Evolutionary conservation across 2,888 invertebrate species (phyloP), one percentile per base, ranked within the genome.

Genomic region (Stenolophus ochropezus): DNA sequence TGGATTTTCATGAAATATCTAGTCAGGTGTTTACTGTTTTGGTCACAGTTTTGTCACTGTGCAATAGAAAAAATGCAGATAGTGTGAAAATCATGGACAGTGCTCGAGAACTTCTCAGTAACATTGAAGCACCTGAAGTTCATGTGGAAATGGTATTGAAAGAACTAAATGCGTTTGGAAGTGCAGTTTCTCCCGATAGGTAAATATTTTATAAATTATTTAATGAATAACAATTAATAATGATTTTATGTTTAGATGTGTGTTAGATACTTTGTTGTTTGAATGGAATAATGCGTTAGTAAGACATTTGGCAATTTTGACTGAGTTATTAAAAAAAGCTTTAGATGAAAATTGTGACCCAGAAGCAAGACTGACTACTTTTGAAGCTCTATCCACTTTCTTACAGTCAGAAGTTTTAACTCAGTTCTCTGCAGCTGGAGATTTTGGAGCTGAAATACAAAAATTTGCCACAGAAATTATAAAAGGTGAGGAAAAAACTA

Each of bases 311-410:
- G n/a, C 49, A 8, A 3, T 74, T 27, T 25, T 81, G 6, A 27
- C n/a, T 27, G 61, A 93, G 0, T 92, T 96, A 75, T 89, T 96
- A 16, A 90, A 90, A 51, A 91, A 91, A 75, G 92, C 93, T 84
- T 91, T 95, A 81, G 89, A 92, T 18, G 91, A 91, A 0, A 92
- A 93, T 4, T 92, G 92, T 73, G 95, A 96, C 85, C 91, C 94
- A 0, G 94, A 95, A 87, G 91, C 95, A 25, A 91, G 94, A 84
- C 89, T 96, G 79, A 94, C 93, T 87, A 91, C 94, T 79, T 94
- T 96, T 87, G 93, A 94, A 18, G 90, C 93, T 0, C 89, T 96
- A 2, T 93, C 95, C 0, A 90, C 91, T 4, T 80, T 80, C 27
- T 16, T 80, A 2, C 58, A 85, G n/a, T 84, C 87, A 1, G 69